Conservation (phyloP, 2,797 vertebrate species). For the Leuciscus waleckii region DNA sequence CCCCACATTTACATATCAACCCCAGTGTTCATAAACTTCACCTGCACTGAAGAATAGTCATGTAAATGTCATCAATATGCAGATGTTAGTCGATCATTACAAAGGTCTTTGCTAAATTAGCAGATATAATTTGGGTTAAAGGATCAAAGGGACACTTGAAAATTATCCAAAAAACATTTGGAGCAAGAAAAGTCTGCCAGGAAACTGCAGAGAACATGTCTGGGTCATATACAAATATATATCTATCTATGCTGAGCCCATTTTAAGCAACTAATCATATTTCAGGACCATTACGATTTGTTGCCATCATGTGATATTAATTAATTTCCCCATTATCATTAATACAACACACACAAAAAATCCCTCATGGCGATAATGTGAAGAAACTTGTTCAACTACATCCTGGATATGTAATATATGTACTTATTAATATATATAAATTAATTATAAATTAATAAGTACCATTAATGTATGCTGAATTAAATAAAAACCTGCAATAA, state of each 20-base stretch:
- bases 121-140: neutral
- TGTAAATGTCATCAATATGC: neutral
- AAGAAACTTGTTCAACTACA: neutral
- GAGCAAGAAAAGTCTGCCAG: neutral
- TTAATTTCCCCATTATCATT: neutral
- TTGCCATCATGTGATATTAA: neutral
- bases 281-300: neutral
- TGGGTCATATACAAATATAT: neutral
- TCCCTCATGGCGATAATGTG: too few relatives aligned
- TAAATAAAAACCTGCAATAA: neutral
- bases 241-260: neutral
- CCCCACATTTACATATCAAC: constrained; percentile 9
- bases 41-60: neutral
- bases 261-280: neutral
- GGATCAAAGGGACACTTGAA: neutral
- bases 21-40: neutral
- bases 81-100: neutral
- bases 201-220: neutral
- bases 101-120: neutral
- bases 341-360: neutral
- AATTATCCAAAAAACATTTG: neutral
- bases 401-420: neutral
- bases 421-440: too few relatives aligned
- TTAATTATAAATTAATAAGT: too few relatives aligned
- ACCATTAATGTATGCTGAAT: neutral